phyloP scores from a whole-genome alignment of 23 tunicate species.

The Diplosoma virens region DNA sequence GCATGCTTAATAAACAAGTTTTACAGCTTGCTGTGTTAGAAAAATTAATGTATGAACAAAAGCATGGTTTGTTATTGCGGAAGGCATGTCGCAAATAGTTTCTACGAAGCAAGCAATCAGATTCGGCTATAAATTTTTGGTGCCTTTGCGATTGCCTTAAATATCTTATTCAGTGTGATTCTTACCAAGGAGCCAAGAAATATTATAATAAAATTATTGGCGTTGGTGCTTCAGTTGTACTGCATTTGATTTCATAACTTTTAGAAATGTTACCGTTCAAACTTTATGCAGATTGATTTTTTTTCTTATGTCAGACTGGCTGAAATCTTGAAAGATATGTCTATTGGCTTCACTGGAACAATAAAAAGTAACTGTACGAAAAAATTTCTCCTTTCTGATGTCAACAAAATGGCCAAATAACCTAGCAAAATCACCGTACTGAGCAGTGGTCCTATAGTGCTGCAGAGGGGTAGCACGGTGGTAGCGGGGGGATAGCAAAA shows the following conservation, averaged over 20 bases:
- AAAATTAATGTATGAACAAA: neutral
- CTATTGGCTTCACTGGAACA: neutral
- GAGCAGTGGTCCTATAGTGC: no score
- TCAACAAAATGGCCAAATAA: no score
- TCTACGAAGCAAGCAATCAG: neutral
- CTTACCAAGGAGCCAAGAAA: neutral
- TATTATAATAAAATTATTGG: neutral
- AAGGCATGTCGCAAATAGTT: neutral
- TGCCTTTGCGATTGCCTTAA: neutral
- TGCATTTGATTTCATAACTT: neutral
- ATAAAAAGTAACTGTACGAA: neutral
- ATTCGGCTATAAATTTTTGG: neutral
- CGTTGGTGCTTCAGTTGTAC: neutral
- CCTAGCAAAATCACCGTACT: no score
- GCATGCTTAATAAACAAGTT: neutral
- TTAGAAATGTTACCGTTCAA: neutral
- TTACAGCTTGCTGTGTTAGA: neutral
- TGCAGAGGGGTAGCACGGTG: no score
- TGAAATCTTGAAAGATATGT: neutral
- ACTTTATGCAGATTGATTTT: neutral
- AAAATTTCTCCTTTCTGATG: neutral
- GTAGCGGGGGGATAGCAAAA: no score
- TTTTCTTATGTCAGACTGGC: neutral
- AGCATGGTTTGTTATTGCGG: neutral
- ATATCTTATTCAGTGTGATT: neutral